These are phyloP conservation scores for Stenopsyche tienmushanensis DNA, from an alignment of 1,140 invertebrate genomes.

Conservation along the genomic window DNA sequence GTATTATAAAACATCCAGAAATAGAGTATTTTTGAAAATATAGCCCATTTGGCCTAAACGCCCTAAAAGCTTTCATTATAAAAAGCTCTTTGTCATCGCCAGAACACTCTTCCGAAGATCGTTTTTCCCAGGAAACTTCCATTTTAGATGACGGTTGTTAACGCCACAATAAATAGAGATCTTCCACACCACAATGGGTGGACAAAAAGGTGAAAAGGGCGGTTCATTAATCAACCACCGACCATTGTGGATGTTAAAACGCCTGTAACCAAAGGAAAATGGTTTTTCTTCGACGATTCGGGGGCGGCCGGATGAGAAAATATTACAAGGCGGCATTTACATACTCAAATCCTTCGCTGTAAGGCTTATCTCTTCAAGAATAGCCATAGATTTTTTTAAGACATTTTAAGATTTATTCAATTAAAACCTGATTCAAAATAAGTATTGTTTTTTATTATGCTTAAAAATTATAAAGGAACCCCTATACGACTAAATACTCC, in stretches of 20 bases:
- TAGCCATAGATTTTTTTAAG: too few species aligned
- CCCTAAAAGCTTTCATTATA: conserved; percentile 7
- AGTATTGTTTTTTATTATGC: too few species aligned
- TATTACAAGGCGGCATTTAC: neutral
- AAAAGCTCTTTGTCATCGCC: conserved; percentile 14
- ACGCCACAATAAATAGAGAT: conserved; percentile 18
- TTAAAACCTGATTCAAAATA: too few species aligned
- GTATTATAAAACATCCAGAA: too few species aligned
- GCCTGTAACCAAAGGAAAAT: conserved; percentile 11
- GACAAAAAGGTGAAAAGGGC: neutral
- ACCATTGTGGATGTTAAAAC: conserved; percentile 8
- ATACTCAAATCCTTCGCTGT: too few species aligned
- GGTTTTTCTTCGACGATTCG: too few species aligned
- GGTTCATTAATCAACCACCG: conserved; percentile 21
- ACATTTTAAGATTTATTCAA: too few species aligned
- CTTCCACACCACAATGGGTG: neutral
- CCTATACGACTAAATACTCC: too few species aligned
- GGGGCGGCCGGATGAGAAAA: neutral
- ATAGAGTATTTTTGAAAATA: too few species aligned
- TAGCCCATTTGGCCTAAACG: too few species aligned
- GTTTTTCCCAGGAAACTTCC: conserved; percentile 5
- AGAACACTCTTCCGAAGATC: conserved; percentile 18
- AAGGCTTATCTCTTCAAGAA: too few species aligned
- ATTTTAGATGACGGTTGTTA: conserved; percentile 16
- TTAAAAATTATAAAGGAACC: too few species aligned